phyloP scores from a whole-genome alignment of 2,113 vertebrate species.

The Platichthys flesus region DNA sequence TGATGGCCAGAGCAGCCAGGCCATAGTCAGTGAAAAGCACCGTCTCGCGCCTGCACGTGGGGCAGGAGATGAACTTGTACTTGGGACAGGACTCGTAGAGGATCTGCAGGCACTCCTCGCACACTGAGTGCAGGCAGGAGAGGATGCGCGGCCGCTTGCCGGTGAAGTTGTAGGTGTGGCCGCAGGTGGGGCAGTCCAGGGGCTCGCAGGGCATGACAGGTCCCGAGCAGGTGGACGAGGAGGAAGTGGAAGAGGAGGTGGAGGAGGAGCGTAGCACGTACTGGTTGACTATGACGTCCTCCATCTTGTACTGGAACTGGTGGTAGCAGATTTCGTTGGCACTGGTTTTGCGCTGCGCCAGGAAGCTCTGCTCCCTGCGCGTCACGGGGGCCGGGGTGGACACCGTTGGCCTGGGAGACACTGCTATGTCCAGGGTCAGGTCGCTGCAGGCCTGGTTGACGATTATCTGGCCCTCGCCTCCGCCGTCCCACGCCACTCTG shows the following conservation, averaged over 20 bases:
- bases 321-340: constrained; percentile 92
- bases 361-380: constrained; percentile 87
- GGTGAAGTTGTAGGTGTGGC: constrained; percentile 95
- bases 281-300: constrained; percentile 97
- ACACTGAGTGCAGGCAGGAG: constrained; percentile 98
- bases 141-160: constrained; percentile 96
- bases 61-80: constrained; percentile 99
- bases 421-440: constrained; percentile 80
- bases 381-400: constrained; percentile 82
- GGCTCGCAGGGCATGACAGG: constrained; percentile 90
- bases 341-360: constrained; percentile 91
- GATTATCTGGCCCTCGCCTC: constrained; percentile 93
- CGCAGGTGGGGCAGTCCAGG: constrained; percentile 96
- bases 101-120: constrained; percentile 98
- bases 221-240: constrained; percentile 77
- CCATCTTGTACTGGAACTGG: constrained; percentile 92
- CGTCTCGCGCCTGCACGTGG: constrained; percentile 95
- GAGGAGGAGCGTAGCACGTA: constrained; percentile 89
- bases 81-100: constrained; percentile 99
- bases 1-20: constrained; percentile 95
- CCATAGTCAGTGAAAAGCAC: constrained; percentile 99
- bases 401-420: constrained; percentile 75
- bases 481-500: constrained; percentile 84
- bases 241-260: constrained; percentile 79
- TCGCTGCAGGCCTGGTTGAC: constrained; percentile 95